Base-by-base conservation (phyloP, 2,797 vertebrate genomes). In the Bradypus variegatus region DNA sequence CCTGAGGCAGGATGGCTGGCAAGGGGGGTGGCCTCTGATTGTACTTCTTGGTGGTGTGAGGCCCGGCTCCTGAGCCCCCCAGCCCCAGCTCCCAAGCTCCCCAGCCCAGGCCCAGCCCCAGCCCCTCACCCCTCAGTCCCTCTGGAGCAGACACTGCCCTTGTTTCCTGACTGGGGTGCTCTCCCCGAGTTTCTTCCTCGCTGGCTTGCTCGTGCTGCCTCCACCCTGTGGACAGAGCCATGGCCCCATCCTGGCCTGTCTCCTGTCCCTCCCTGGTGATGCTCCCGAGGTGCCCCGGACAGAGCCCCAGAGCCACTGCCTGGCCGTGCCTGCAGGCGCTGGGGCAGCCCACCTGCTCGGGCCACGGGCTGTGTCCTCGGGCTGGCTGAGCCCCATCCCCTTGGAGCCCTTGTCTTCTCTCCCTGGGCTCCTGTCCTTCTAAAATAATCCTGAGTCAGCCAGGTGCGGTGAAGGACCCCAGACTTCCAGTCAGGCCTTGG, bases 291-390 rank as follows among this genome's bases (percentile, higher is more conserved):
- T 29, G 14, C 58, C 36, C 1, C 0, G 1, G 25, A 18, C 1
- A 2, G 1, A 7, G 31, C 4, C 8, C 16, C 27, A 15, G 6
- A 16, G 2, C 23, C 1, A 29, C 29, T 38, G 70, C 19, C 41
- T n/a, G 1, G 8, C n/a, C 23, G 16, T 14, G 19, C 3, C 6
- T 12, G 2, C 1, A 5, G 1, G 9, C 53, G 8, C 48, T 1
- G 4, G 27, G 13, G 80, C 36, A 2, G 15, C 13, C 41, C 12
- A 15, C n/a, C 8, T 53, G 13, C 62, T 31, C 27, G 11, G 62
- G 62, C 9, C 27, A 31, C 3, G 12, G 15, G 1, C 0, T 0
- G 76, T 6, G 12, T 8, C 27, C 14, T 75, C 50, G 53, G 11
- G 10, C 60, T 1, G 3, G 14, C 10, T 31, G 38, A 50, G 31